A percentile compares a stretch with the other conserved stretches of the same genome.
phyloP scores from a whole-genome alignment of 2,888 invertebrate genomes.

The Calephelis perditalis region DNA sequence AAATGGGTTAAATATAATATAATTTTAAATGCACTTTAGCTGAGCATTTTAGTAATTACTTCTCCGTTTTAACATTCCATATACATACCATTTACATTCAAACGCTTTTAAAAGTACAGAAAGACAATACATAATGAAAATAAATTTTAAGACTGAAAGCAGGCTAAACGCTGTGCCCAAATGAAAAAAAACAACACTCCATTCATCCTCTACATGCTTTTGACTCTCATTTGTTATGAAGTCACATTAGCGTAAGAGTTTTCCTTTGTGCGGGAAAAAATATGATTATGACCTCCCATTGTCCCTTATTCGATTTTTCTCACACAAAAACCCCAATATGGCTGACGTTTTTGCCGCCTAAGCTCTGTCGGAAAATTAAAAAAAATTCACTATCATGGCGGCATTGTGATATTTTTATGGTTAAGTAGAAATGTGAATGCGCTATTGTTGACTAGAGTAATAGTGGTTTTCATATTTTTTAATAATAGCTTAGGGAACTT shows the following conservation, averaged over 20 bases:
- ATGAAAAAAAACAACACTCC: conserved; percentile 39
- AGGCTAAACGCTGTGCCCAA: conserved; percentile 24
- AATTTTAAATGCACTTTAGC: not conserved
- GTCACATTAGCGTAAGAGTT: conserved; percentile 67
- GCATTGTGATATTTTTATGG: conserved; percentile 28
- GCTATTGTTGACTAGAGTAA: conserved; percentile 26
- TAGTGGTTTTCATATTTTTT: conserved; percentile 16
- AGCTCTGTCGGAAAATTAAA: conserved; percentile 45
- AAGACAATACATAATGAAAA: conserved; percentile 20
- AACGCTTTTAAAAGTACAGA: conserved; percentile 23
- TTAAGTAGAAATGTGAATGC: conserved; percentile 23
- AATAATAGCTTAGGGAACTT: not conserved
- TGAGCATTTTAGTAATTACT: not conserved
- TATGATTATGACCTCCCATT: conserved; percentile 72
- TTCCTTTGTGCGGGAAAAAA: conserved; percentile 67
- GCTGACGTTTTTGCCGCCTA: conserved; percentile 42
- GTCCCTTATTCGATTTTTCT: conserved; percentile 68
- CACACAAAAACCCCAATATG: conserved; percentile 56
- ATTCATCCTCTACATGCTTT: conserved; percentile 41
- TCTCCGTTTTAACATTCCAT: not conserved
- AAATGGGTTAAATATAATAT: too few relatives aligned
- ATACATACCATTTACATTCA: conserved; percentile 1
- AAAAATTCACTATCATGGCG: conserved; percentile 33
- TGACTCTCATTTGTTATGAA: conserved; percentile 68
- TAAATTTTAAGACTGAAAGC: conserved; percentile 28